phyloP scores from a whole-genome alignment of 2,888 invertebrate species.

The Holacanthella duospinosa region DNA sequence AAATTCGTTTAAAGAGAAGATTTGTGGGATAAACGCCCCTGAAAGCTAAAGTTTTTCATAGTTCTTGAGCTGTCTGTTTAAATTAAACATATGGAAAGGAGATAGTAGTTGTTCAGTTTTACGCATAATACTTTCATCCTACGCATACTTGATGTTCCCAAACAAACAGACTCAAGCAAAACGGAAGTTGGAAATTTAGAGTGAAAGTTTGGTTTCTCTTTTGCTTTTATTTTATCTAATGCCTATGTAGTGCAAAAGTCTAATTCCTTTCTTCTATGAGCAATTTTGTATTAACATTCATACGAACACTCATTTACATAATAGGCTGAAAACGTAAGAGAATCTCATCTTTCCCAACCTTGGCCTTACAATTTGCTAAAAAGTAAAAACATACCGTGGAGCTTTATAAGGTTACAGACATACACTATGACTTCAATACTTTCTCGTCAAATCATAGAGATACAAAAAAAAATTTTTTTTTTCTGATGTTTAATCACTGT shows the following conservation, averaged over 20 bases:
- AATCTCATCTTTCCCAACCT: no score
- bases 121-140: not conserved
- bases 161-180: no score
- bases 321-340: not conserved
- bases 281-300: slow-evolving; percentile 6
- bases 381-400: no score
- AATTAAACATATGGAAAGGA: not conserved
- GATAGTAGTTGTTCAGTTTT: not conserved
- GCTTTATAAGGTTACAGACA: no score
- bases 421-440: no score
- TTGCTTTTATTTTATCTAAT: not conserved
- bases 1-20: not conserved
- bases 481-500: no score
- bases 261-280: not conserved
- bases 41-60: not conserved
- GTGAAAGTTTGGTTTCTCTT: not conserved
- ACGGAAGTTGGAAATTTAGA: not conserved
- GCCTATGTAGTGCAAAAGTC: not conserved
- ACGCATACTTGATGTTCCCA: no score
- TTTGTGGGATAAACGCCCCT: not conserved
- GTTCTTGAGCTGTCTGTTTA: not conserved
- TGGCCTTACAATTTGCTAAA: no score
- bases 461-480: no score
- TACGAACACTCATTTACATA: not conserved
- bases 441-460: no score